Conservation (phyloP, 2,888 invertebrate species). For the Eupeodes latifasciatus region DNA sequence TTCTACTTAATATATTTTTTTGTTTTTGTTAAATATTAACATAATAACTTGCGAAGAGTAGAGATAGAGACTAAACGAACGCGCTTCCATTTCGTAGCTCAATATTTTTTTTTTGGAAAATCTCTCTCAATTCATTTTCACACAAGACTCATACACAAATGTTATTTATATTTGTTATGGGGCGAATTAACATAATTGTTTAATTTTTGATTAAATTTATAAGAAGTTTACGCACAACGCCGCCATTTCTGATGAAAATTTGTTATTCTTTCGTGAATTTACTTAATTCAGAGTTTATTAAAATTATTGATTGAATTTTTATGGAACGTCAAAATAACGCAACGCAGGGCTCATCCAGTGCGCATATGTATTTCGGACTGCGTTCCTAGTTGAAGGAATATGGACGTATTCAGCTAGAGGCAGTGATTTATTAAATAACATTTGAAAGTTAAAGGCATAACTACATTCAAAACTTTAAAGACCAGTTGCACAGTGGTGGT, state of each 20-base stretch:
- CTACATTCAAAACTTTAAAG: no score
- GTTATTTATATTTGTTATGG: constrained; percentile 5
- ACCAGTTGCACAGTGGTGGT: no score
- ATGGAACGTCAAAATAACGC: constrained; percentile 61
- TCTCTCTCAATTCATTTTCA: constrained; percentile 24
- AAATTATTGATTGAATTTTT: constrained; percentile 66
- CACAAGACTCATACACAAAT: constrained; percentile 9
- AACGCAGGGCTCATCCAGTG: constrained; percentile 27
- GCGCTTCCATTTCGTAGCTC: constrained; percentile 43
- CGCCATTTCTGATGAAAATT: constrained; percentile 72
- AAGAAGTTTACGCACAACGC: constrained; percentile 61
- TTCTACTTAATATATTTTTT: constrained; percentile 41
- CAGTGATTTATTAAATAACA: background rate
- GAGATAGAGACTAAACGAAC: constrained; percentile 31
- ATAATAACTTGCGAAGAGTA: constrained; percentile 42
- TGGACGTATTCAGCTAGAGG: background rate
- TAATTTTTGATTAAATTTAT: constrained; percentile 41
- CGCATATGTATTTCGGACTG: background rate
- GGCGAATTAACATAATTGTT: constrained; percentile 17
- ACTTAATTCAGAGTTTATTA: constrained; percentile 34
- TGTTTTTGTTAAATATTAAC: constrained; percentile 45
- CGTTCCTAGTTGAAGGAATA: background rate
- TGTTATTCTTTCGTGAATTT: constrained; percentile 63
- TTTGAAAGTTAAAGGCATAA: no score
- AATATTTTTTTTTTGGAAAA: constrained; percentile 27